Evolutionary conservation across 2,888 invertebrate species (phyloP).

Genomic region (Pseudococcus longispinus): DNA sequence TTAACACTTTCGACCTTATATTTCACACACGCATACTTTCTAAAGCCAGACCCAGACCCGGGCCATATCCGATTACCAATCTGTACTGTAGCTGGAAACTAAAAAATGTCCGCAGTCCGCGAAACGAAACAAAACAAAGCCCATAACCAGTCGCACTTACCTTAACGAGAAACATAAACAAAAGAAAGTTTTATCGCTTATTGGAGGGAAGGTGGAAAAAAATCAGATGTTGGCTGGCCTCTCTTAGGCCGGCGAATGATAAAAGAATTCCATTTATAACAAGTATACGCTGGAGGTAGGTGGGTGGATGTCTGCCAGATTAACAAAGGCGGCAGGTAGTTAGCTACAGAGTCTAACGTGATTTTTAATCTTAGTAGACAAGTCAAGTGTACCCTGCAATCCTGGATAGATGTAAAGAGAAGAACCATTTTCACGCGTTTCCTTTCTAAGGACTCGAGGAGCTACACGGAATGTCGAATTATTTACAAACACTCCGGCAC

Average conservation of each 20-base stretch:
- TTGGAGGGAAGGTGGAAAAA: constrained; percentile 24
- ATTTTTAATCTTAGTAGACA: constrained; percentile 39
- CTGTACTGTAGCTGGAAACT: neutral
- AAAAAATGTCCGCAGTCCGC: constrained; percentile 1
- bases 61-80: neutral
- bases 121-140: neutral
- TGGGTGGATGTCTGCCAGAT: constrained; percentile 55
- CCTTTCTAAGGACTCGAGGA: too few relatives aligned
- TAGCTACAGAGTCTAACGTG: constrained; percentile 25
- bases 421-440: neutral
- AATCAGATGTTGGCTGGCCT: constrained; percentile 45
- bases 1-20: constrained; percentile 33
- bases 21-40: constrained; percentile 19
- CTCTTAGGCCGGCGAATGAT: constrained; percentile 48
- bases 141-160: constrained; percentile 12
- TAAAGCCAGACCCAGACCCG: neutral
- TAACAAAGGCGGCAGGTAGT: constrained; percentile 46
- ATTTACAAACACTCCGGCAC: neutral
- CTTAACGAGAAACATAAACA: constrained; percentile 46
- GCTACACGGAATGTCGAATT: neutral
- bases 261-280: constrained; percentile 54
- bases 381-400: constrained; percentile 24
- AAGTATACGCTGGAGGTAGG: constrained; percentile 48
- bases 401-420: neutral
- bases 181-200: constrained; percentile 54